Evolutionary conservation across 2,113 vertebrate genomes (phyloP), one percentile per base, ranked within the genome.

Genomic region (Henicopernis longicauda): DNA sequence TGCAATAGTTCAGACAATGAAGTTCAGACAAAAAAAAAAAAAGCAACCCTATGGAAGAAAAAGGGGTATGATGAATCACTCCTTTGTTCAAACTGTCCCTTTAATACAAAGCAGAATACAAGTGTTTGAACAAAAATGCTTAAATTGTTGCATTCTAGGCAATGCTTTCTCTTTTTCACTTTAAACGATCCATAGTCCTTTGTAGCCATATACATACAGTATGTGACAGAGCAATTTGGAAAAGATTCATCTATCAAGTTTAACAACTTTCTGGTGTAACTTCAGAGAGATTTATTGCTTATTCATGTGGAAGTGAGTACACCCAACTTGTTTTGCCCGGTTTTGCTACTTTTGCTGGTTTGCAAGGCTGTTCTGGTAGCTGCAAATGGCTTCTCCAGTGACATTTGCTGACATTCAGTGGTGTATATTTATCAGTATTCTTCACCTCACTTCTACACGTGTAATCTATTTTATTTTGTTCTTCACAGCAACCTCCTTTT

Each of bases 361-460:
- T 97, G 98, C 96, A 98, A 98, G 98, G 98, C 99, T 98, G 98
- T 99, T 99, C 98, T 98, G 99, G 98, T 98, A 98, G 98, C 98
- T 98, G 99, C 98, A 99, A 99, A 99, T 99, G 99, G 99, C 99
- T 99, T 99, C 99, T 99, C 98, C 98, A 97, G 98, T 99, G 99
- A 99, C 99, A 99, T 99, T 99, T 99, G 99, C 99, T 99, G 99
- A 99, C 99, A 99, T 99, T 99, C 99, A 99, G 98, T 98, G 98
- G 98, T 99, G 98, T 99, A 98, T 99, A 99, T 99, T 99, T 99
- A 99, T 99, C 99, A 99, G 99, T 98, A 98, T 99, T 98, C 98
- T 97, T 99, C 98, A 98, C 98, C 98, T 99, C 98, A 98, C 99
- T 99, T 99, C 98, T 98, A 96, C 98, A 98, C 93, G 97, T 98